A percentile compares a stretch with the other conserved stretches of the same genome.
These are phyloP conservation scores for Siniperca chuatsi DNA, from an alignment of 2,113 vertebrate species.

Conservation along the genomic window DNA sequence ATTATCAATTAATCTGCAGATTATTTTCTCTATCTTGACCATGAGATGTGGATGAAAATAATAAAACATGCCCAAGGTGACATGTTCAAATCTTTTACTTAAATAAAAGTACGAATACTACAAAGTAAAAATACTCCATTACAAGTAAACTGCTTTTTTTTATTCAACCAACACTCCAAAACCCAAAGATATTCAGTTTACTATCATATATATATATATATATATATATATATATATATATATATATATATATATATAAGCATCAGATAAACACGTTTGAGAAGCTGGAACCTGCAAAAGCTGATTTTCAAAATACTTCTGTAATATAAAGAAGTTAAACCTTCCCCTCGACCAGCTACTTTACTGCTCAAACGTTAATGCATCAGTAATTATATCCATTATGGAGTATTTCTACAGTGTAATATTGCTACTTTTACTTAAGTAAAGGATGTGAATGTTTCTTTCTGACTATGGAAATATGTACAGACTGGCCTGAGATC, in stretches of 20 bases:
- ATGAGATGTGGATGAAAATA: too few species aligned
- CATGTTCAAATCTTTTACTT: too few species aligned
- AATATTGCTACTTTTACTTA: neutral
- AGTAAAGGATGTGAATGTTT: neutral
- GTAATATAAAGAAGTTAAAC: neutral
- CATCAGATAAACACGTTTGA: neutral
- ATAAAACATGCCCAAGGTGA: too few species aligned
- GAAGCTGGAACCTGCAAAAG: neutral
- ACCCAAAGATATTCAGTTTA: too few species aligned
- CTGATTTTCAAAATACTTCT: neutral
- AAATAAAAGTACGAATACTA: too few species aligned
- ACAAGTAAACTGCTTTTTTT: neutral
- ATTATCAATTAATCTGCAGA: too few species aligned
- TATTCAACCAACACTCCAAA: neutral
- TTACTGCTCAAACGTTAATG: neutral
- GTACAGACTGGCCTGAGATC: conserved; percentile 16
- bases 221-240: neutral
- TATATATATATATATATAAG: neutral
- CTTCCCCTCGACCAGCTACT: neutral
- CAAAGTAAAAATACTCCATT: too few species aligned
- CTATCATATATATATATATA: neutral
- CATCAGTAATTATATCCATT: neutral
- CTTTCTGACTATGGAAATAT: conserved; percentile 13
- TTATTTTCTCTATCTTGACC: too few species aligned
- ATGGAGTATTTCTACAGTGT: neutral